phyloP scores from a whole-genome alignment of 37 sponge, comb jelly and placozoan species.

The Cliona cf. orientalis region DNA sequence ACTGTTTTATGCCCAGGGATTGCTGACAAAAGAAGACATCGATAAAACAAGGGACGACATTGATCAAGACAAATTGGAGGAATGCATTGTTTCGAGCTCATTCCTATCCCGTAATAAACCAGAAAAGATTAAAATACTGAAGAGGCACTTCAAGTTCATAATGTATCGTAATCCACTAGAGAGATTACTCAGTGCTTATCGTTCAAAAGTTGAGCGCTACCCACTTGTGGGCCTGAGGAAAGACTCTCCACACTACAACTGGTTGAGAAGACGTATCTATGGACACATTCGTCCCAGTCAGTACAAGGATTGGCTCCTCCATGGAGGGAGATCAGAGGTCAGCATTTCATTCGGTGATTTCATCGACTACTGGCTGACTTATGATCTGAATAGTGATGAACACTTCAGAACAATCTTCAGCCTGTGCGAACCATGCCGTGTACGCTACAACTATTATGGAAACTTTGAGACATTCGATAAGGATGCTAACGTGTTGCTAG shows the following conservation, averaged over 20 bases:
- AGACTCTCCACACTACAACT: conserved; percentile 32
- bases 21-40: neutral
- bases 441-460: conserved; percentile 48
- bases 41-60: neutral
- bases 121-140: neutral
- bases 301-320: conserved; percentile 8
- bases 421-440: conserved; percentile 33
- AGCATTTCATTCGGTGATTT: conserved; percentile 34
- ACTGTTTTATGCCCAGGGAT: conserved; percentile 16
- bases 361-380: conserved; percentile 21
- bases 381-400: neutral
- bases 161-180: conserved; percentile 45
- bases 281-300: conserved; percentile 14
- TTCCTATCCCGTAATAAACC: neutral
- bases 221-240: conserved; percentile 12
- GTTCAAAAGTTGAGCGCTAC: conserved; percentile 8
- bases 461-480: conserved; percentile 24
- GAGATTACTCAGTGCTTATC: conserved; percentile 34
- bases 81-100: neutral
- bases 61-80: conserved; percentile 1
- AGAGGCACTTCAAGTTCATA: conserved; percentile 38
- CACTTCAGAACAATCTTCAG: conserved; percentile 29
- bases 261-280: conserved; percentile 11
- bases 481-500: conserved; percentile 28
- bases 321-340: neutral